These are phyloP conservation scores for Agapostemon virescens DNA, from an alignment of 2,888 invertebrate genomes.

Conservation along the genomic window DNA sequence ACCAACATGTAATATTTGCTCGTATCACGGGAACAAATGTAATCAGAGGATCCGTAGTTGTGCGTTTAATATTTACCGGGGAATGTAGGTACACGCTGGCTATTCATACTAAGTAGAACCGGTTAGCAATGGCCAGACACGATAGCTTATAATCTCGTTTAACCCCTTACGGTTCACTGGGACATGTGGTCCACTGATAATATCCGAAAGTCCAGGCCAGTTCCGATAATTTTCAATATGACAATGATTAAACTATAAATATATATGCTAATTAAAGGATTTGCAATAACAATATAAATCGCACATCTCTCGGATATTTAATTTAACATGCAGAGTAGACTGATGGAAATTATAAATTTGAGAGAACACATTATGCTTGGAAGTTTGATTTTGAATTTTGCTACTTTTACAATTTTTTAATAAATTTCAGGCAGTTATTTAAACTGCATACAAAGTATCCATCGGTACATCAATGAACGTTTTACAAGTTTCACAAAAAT, in stretches of 20 bases:
- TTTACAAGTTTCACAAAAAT: too few relatives aligned
- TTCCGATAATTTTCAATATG: background rate
- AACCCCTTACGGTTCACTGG: background rate
- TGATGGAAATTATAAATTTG: too few relatives aligned
- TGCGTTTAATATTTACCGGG: background rate
- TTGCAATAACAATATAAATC: background rate
- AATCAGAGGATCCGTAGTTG: background rate
- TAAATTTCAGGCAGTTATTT: too few relatives aligned
- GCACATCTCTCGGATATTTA: too few relatives aligned
- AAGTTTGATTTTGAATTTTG: too few relatives aligned
- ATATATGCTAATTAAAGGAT: background rate
- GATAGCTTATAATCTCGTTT: background rate
- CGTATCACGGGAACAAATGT: background rate
- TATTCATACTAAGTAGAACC: slow-evolving; percentile 1
- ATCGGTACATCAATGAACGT: too few relatives aligned
- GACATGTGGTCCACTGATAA: background rate
- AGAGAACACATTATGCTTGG: too few relatives aligned
- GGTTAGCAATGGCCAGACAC: background rate
- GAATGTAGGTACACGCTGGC: background rate
- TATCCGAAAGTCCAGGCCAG: background rate
- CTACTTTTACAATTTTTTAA: too few relatives aligned
- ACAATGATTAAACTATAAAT: background rate
- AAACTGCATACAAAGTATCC: too few relatives aligned
- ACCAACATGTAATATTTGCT: background rate
- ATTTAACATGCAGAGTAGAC: too few relatives aligned